These are phyloP conservation scores for Panurus biarmicus DNA, from an alignment of 2,113 vertebrate species.

Conservation along the genomic window DNA sequence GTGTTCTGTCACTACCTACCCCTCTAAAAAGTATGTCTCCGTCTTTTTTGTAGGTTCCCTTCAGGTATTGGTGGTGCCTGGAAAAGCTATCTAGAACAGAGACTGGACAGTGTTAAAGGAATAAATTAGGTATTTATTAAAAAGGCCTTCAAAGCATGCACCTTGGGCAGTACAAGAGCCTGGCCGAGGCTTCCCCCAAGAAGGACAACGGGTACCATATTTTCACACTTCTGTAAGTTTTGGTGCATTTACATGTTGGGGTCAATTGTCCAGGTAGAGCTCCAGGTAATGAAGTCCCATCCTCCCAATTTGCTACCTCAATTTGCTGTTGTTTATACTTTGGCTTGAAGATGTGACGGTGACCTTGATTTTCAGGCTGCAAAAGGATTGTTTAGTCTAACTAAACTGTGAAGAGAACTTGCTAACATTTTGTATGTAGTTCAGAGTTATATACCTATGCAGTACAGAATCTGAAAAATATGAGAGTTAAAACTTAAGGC, in stretches of 20 bases:
- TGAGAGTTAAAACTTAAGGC: background rate
- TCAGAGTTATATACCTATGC: background rate
- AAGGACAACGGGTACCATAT: background rate
- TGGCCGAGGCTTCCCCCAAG: background rate
- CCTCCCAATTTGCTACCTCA: background rate
- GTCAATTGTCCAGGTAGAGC: background rate
- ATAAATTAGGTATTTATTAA: background rate
- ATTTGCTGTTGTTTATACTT: background rate
- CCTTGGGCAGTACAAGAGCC: background rate
- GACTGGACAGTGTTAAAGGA: background rate
- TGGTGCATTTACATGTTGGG: background rate
- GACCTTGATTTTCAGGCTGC: background rate
- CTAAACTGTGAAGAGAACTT: background rate
- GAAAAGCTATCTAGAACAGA: background rate
- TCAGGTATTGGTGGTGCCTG: background rate
- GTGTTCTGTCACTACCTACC: background rate
- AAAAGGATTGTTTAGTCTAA: background rate
- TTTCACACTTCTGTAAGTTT: background rate
- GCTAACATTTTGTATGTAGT: background rate
- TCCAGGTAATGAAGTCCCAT: background rate
- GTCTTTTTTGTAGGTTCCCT: background rate
- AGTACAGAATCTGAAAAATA: background rate
- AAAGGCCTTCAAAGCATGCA: background rate
- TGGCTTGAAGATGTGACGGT: background rate
- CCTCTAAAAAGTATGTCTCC: background rate